Percentiles rank a stretch among this genome's conserved stretches.
Evolutionary conservation across 2,113 vertebrate species (phyloP).

Genomic region (Engystomops pustulosus): DNA sequence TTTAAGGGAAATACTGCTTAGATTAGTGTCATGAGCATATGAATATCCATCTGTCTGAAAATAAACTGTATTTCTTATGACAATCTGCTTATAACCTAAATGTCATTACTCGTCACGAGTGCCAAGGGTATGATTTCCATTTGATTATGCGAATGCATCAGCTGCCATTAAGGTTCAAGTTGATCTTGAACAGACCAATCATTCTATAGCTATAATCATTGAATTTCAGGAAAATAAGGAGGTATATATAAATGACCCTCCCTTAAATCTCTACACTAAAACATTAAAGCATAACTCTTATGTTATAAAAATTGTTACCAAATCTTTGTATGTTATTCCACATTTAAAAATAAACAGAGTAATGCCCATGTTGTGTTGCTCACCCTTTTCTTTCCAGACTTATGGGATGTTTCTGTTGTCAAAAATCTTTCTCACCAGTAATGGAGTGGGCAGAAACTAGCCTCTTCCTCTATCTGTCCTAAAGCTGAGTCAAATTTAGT

Average conservation of each 20-base stretch:
- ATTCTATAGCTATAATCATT: not conserved
- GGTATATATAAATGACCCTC: not conserved
- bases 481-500: too few relatives aligned
- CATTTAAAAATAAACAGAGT: too few relatives aligned
- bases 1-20: constrained; percentile 1
- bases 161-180: constrained; percentile 2
- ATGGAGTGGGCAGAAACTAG: too few relatives aligned
- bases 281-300: too few relatives aligned
- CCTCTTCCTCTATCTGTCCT: too few relatives aligned
- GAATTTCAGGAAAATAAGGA: not conserved
- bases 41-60: constrained; percentile 17
- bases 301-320: too few relatives aligned
- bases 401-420: too few relatives aligned
- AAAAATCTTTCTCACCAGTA: too few relatives aligned
- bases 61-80: constrained; percentile 18
- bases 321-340: too few relatives aligned
- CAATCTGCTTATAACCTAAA: constrained; percentile 14
- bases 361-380: too few relatives aligned
- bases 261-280: not conserved
- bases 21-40: constrained; percentile 19
- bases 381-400: too few relatives aligned
- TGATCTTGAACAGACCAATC: not conserved
- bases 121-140: constrained; percentile 11
- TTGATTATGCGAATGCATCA: constrained; percentile 6
- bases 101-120: constrained; percentile 17